Evolutionary conservation across 2,113 vertebrate genomes (phyloP).

Genomic region (Lipophrys pholis): DNA sequence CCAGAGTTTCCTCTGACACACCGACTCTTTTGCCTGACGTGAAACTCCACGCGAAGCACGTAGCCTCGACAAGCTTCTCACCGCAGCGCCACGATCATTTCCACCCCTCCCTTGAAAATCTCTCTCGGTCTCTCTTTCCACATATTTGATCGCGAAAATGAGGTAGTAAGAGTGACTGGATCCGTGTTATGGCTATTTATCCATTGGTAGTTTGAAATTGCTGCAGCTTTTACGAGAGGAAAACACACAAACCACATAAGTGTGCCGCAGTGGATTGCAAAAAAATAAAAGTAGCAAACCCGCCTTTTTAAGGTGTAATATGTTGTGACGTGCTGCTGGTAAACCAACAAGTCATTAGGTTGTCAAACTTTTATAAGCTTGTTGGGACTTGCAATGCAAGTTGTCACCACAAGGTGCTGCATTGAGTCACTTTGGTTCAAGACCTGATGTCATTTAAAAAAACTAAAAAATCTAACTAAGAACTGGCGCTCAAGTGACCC

Average conservation of each 20-base stretch:
- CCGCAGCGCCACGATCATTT: constrained; percentile 34
- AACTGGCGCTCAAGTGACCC: too few relatives aligned
- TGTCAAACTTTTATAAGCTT: too few relatives aligned
- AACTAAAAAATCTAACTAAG: too few relatives aligned
- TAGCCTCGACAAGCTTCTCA: constrained; percentile 44
- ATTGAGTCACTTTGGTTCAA: too few relatives aligned
- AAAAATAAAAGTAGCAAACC: background rate
- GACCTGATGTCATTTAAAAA: too few relatives aligned
- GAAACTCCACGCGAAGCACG: constrained; percentile 38
- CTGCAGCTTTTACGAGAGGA: background rate
- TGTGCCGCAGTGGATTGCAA: background rate
- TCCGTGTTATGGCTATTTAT: constrained; percentile 60
- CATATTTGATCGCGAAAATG: constrained; percentile 40
- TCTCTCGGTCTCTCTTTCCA: constrained; percentile 27
- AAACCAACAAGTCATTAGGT: too few relatives aligned
- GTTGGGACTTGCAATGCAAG: too few relatives aligned
- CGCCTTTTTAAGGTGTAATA: too few relatives aligned
- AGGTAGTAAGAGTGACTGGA: constrained; percentile 72
- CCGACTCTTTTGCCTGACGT: constrained; percentile 65
- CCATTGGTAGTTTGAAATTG: constrained; percentile 1
- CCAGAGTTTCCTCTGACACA: constrained; percentile 57
- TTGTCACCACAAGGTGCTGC: too few relatives aligned
- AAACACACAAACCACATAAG: too few relatives aligned
- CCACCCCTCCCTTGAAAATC: background rate
- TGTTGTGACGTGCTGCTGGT: too few relatives aligned